Base-by-base conservation (phyloP, 2,797 vertebrate species). In the Hydrolagus colliei region DNA sequence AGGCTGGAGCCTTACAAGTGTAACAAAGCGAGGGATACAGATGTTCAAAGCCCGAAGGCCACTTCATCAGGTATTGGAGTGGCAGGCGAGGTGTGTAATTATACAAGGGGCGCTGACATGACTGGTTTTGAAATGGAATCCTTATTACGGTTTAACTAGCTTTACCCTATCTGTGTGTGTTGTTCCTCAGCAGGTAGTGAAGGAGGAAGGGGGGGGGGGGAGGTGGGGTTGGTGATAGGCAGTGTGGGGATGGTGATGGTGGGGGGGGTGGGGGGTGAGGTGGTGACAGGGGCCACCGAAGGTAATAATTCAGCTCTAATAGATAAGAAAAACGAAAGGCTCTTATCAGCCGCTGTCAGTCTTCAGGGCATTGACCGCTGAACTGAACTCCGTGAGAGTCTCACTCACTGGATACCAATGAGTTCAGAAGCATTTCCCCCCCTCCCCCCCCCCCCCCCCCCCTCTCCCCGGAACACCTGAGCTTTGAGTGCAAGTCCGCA, bases 291-390 rank as follows among this genome's bases (percentile, higher is more conserved):
- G 91, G 91, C 41, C 90, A 92, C 90, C 89, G 86, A 89, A 63
- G 87, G 91, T 88, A 88, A 89, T 93, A 92, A 93, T 93, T 92
- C 90, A 74, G 88, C 5, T 0, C 6, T 22, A 87, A 89, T 89
- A 92, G 92, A 94, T 92, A 94, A 90, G 90, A 82, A 86, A 91
- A 90, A 90, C 91, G 86, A 90, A 89, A 91, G 87, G 87, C 89
- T 90, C 90, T 94, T 93, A 94, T 93, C 91, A 82, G 88, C 89
- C 86, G 88, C 91, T 93, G 91, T 92, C 90, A 86, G 88, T 90
- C 91, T 90, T 89, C 72, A 76, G 91, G 90, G 91, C 91, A 52
- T 87, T 4, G 2, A 87, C 87, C 52, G 77, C 87, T 87, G 90
- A 88, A 89, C 90, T 89, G 91, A 91, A 90, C 86, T 86, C 88